phyloP scores from a whole-genome alignment of 1,140 invertebrate genomes.

The Chrysomallon squamiferum region DNA sequence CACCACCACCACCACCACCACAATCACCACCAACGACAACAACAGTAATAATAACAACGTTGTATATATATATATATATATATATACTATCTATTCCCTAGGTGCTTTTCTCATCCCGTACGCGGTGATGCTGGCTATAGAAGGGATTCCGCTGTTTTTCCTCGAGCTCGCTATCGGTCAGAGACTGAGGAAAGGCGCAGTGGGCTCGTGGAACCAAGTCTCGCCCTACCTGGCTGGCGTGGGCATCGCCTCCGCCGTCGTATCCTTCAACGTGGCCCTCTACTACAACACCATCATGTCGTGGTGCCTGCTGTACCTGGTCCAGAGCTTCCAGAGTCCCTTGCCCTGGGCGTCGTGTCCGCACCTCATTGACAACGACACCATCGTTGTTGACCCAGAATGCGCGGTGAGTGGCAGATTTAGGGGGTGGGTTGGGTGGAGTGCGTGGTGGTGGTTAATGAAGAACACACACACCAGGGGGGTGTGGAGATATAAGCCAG shows the following conservation, averaged over 20 bases:
- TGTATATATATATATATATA: no score
- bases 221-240: conserved; percentile 71
- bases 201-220: conserved; percentile 48
- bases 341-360: conserved; percentile 91
- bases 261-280: conserved; percentile 96
- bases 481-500: background rate
- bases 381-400: conserved; percentile 23
- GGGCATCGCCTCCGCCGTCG: conserved; percentile 93
- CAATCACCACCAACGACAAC: no score
- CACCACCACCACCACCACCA: no score
- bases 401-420: conserved; percentile 35
- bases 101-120: conserved; percentile 66
- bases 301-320: conserved; percentile 93
- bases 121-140: conserved; percentile 62
- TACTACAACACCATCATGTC: conserved; percentile 99
- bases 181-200: conserved; percentile 42
- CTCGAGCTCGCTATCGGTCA: conserved; percentile 66
- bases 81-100: conserved; percentile 57
- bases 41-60: no score
- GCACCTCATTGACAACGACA: conserved; percentile 23
- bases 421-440: no score
- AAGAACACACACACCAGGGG: background rate
- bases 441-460: background rate
- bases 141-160: conserved; percentile 65
- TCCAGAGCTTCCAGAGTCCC: conserved; percentile 67